Base-by-base conservation (phyloP, 1,140 invertebrate genomes). In the Harpegnathos saltator region DNA sequence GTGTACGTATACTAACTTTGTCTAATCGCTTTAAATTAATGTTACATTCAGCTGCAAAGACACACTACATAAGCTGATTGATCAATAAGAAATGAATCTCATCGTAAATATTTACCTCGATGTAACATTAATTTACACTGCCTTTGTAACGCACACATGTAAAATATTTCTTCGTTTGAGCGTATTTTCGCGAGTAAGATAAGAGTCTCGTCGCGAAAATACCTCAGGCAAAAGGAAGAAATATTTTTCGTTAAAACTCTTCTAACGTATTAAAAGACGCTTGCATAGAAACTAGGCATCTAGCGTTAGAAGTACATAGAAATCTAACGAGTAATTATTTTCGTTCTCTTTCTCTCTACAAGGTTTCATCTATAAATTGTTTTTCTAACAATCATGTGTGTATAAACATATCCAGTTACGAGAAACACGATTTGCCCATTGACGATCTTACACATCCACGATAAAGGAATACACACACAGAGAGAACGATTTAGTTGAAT, bases 321-420 rank as follows among this genome's bases (percentile, higher is more conserved):
- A 75, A 33, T 61, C 52, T 85, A 84, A 84, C 58, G 26, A 50
- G 44, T 33, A 74, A 75, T 74, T 72, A 69, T 38, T 58, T 56
- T 72, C 19, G 5, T 19, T 29, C 12, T 72, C 66, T 62, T 59
- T 52, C 44, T 73, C 52, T 38, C 24, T 19, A 56, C 15, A 65
- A 86, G 54, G 19, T 73, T 50, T 86, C 44, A 88, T 48, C 52
- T 88, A 87, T 88, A 92, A 93, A 93, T 93, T 93, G 92, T 93
- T 93, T 93, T 93, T 93, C 92, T 93, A 93, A 93, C 92, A 93
- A 91, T 90, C 71, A 69, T 86, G 58, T 85, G 58, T 85, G 17
- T 84, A 61, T 74, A 68, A 88, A 83, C 33, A 58, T 62, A 68
- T 75, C 4, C 14, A 26, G 65, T 73, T 73, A 52, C 15, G 48